phyloP scores from a whole-genome alignment of 2,797 vertebrate species.

The Coccyzus lansbergi region DNA sequence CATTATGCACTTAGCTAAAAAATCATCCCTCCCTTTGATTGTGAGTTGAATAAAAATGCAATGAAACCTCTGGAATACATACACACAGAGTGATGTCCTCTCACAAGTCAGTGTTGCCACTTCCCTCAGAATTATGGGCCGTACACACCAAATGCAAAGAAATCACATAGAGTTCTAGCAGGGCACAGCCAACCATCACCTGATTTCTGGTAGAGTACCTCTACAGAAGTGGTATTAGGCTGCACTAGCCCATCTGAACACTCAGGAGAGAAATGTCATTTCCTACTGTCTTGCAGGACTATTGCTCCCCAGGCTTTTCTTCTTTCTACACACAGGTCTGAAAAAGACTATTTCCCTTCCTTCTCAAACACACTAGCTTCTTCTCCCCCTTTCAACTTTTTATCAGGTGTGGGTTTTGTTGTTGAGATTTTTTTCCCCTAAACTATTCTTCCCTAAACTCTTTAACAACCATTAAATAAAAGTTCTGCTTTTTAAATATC shows the following conservation, averaged over 20 bases:
- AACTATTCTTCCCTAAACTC: neutral
- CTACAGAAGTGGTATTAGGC: neutral
- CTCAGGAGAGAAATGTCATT: neutral
- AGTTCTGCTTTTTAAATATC: neutral
- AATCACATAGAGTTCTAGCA: neutral
- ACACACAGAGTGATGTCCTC: neutral
- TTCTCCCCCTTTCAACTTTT: neutral
- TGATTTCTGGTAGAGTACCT: neutral
- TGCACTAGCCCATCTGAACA: neutral
- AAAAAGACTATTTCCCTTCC: neutral
- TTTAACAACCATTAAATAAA: neutral
- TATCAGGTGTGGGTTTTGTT: neutral
- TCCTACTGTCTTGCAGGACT: neutral
- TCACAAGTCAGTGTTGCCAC: neutral
- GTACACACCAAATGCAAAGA: neutral
- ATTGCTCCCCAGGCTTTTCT: neutral
- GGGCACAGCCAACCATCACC: neutral
- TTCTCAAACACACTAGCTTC: neutral
- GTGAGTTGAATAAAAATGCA: neutral
- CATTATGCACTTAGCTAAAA: neutral
- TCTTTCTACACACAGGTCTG: neutral
- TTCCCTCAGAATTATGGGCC: neutral
- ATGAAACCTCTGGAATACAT: neutral
- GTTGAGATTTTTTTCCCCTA: neutral
- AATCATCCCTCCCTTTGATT: neutral